A percentile compares a stretch with the other conserved stretches of the same genome.
These are phyloP conservation scores for Epizoanthus illoricatus DNA, from an alignment of 92 coral and sea anemone genomes.

Conservation along the genomic window DNA sequence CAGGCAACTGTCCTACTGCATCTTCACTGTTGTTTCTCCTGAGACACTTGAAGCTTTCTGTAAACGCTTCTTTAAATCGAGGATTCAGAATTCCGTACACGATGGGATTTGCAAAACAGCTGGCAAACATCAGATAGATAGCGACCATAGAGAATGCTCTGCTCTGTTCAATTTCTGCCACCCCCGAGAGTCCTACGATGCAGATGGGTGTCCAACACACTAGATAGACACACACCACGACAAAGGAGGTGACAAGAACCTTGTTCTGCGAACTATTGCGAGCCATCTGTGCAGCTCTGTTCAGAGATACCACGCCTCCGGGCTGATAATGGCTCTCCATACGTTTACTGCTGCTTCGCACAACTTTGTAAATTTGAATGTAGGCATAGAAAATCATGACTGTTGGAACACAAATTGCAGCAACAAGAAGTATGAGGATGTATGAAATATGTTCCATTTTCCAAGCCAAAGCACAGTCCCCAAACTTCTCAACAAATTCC, in stretches of 20 bases:
- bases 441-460: constrained; percentile 43
- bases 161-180: constrained; percentile 44
- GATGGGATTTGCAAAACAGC: constrained; percentile 71
- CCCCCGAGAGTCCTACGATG: constrained; percentile 58
- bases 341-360: constrained; percentile 49
- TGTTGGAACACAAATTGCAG: constrained; percentile 51
- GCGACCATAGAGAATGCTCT: constrained; percentile 47
- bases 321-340: constrained; percentile 26
- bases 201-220: constrained; percentile 73
- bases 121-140: constrained; percentile 56
- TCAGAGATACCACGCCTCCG: background rate
- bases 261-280: constrained; percentile 31
- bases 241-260: constrained; percentile 66
- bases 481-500: constrained; percentile 50
- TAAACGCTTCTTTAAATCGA: constrained; percentile 65
- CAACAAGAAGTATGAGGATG: constrained; percentile 52
- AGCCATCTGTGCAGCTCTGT: constrained; percentile 50
- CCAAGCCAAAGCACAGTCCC: constrained; percentile 69
- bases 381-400: constrained; percentile 66
- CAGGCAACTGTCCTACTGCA: background rate
- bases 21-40: background rate
- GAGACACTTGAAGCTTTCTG: background rate
- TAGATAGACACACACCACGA: constrained; percentile 69
- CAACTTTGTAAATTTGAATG: constrained; percentile 69
- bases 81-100: constrained; percentile 82